A percentile compares a stretch with the other conserved stretches of the same genome.
phyloP scores from a whole-genome alignment of 2,113 vertebrate species.

The Sceloporus undulatus region DNA sequence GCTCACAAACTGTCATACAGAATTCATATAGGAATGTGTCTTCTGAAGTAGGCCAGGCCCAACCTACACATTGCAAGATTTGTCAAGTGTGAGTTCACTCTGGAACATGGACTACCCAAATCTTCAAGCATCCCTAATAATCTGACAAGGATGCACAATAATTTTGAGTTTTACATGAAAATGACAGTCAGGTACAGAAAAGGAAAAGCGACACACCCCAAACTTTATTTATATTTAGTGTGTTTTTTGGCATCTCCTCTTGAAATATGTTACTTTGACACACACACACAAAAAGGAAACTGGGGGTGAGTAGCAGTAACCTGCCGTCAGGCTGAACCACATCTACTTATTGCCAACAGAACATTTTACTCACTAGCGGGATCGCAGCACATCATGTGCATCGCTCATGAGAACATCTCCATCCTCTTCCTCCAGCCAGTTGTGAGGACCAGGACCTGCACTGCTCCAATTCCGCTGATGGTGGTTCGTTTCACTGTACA shows the following conservation, averaged over 20 bases:
- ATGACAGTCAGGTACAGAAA: background rate
- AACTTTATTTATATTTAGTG: background rate
- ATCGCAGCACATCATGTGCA: constrained; percentile 78
- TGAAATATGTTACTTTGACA: too few species aligned
- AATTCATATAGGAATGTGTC: too few species aligned
- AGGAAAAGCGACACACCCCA: background rate
- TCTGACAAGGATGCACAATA: background rate
- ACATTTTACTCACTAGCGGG: constrained; percentile 81
- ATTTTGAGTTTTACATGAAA: background rate
- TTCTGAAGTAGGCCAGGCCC: too few species aligned
- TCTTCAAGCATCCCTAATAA: background rate
- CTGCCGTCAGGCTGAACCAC: background rate
- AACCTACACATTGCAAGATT: too few species aligned
- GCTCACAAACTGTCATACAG: too few species aligned
- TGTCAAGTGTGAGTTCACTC: too few species aligned
- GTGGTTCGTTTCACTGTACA: constrained; percentile 76
- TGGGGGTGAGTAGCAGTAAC: too few species aligned
- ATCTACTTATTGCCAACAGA: background rate
- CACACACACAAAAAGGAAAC: too few species aligned
- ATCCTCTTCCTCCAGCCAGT: constrained; percentile 76
- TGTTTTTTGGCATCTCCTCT: too few species aligned
- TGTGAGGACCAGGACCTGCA: constrained; percentile 59
- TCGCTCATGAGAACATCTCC: constrained; percentile 85
- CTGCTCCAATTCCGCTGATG: constrained; percentile 73
- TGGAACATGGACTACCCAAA: background rate